Conservation (phyloP, 2,888 invertebrate genomes). For the Pristionchus exspectatus region DNA sequence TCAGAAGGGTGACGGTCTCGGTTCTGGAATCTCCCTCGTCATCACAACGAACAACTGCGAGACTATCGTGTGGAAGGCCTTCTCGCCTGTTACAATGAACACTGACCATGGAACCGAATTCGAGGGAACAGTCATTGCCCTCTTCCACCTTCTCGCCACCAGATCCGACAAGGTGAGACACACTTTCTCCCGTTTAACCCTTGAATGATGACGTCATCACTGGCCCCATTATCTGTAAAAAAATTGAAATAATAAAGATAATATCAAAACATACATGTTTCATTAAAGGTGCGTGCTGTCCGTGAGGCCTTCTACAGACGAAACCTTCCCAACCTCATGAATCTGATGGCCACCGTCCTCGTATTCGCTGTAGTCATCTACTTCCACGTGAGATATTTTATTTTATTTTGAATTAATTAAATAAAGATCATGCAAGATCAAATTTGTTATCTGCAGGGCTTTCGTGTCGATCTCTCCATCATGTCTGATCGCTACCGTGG, state of each 20-base stretch:
- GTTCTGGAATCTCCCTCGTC: too few species aligned
- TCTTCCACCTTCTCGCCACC: conserved; percentile 98
- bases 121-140: conserved; percentile 98
- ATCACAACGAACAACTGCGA: too few species aligned
- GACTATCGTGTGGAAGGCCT: conserved; percentile 99
- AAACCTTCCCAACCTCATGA: conserved; percentile 99
- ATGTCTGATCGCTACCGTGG: too few species aligned
- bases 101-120: conserved; percentile 92
- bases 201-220: neutral
- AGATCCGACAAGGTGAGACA: conserved; percentile 89
- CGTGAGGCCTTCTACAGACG: conserved; percentile 83
- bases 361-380: conserved; percentile 99
- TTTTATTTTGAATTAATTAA: too few species aligned
- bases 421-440: too few species aligned
- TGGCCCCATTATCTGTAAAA: neutral
- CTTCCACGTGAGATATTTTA: conserved; percentile 85
- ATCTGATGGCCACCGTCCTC: conserved; percentile 96
- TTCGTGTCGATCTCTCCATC: conserved; percentile 99
- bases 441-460: conserved; percentile 89
- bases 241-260: neutral
- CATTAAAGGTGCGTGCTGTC: conserved; percentile 89
- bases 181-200: neutral
- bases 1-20: too few species aligned
- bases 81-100: conserved; percentile 83
- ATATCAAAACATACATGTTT: neutral